phyloP scores from a whole-genome alignment of 64 coral and sea anemone genomes.

The Dendrophyllia cribrosa region DNA sequence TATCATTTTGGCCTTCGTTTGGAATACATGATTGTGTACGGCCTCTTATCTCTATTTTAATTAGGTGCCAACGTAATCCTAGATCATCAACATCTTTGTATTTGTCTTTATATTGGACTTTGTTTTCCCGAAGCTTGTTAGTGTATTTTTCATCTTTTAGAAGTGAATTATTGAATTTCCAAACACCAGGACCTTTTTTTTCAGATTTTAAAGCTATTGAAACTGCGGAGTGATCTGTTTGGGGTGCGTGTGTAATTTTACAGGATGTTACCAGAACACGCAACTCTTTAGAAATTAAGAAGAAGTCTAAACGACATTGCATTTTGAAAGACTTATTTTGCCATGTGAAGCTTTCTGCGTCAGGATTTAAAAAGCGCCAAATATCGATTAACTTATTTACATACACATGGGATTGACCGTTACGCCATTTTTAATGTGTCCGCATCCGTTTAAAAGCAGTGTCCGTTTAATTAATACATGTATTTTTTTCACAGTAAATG shows the following conservation, averaged over 20 bases:
- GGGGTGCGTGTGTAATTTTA: too few relatives aligned
- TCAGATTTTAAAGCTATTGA: background rate
- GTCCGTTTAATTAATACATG: too few relatives aligned
- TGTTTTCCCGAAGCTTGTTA: background rate
- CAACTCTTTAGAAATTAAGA: background rate
- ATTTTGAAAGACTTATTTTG: slow-evolving; percentile 2
- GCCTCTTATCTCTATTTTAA: slow-evolving; percentile 31
- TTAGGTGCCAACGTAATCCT: background rate
- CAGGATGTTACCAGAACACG: too few relatives aligned
- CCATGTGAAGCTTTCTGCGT: too few relatives aligned
- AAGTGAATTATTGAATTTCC: slow-evolving; percentile 30
- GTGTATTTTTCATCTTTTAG: slow-evolving; percentile 10
- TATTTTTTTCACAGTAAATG: too few relatives aligned
- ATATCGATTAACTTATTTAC: background rate
- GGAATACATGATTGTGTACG: background rate
- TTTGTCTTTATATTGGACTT: background rate
- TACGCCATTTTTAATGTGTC: too few relatives aligned
- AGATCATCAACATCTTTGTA: background rate
- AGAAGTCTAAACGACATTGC: background rate
- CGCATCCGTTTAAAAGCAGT: too few relatives aligned
- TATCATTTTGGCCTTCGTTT: background rate
- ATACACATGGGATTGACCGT: background rate
- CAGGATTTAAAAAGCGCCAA: background rate
- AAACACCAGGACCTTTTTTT: background rate
- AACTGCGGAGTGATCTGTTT: background rate